Evolutionary conservation across 2,797 vertebrate genomes (phyloP), one percentile per base, ranked within the genome.

Genomic region (Erethizon dorsatum): DNA sequence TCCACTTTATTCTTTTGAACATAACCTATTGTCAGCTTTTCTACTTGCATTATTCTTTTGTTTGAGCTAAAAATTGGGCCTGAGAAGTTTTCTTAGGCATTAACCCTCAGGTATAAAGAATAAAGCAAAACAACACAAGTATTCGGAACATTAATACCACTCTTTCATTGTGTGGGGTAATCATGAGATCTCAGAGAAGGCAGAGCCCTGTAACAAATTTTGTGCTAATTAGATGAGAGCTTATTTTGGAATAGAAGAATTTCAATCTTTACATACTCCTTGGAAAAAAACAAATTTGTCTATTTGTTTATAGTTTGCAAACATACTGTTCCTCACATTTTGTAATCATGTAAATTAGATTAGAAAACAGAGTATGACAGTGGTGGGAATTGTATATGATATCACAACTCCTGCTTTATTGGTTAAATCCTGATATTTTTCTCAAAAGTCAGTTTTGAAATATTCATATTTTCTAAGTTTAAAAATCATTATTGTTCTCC

Each of bases 1-100:
- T 80, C n/a, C 33, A 89, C 10, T 91, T 95, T 85, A 31, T 45
- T 61, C 82, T 47, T 28, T 87, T 91, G 83, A 97, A 87, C 54
- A 37, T 85, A 96, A 80, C 78, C 15, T 54, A 61, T 47, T 47
- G 15, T 17, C 0, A 79, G 7, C 3, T 94, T 96, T 93, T 18
- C 71, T 67, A 20, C 73, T 96, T 65, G 8, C 57, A 71, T 52
- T 97, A 7, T 26, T 5, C 26, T 6, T 88, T 6, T 63, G 14
- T 80, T 45, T 85, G 13, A 20, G 22, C 50, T 85, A 63, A 67
- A 47, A 90, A 65, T 69, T 78, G 54, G 61, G 59, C 14, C 17
- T 73, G 37, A 37, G 28, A 52, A 63, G 73, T 41, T 6, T 17
- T 69, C 90, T 88, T 18, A 83, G 50, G n/a, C 93, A 87, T 41